A percentile compares a stretch with the other conserved stretches of the same genome.
Conservation (phyloP, 2,888 invertebrate species). For the Erebia ligea region DNA sequence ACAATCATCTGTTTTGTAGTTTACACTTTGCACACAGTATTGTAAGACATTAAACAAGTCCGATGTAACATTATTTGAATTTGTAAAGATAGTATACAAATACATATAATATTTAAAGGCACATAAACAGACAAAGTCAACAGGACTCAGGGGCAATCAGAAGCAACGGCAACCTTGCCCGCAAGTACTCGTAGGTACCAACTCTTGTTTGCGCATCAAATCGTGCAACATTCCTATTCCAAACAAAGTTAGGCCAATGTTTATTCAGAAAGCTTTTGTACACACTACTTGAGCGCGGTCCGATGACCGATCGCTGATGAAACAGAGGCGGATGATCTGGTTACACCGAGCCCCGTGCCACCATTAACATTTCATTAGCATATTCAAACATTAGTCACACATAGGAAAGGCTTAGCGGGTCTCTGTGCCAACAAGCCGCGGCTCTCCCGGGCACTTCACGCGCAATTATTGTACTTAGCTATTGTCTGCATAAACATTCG, state of each 20-base stretch:
- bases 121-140: slow-evolving; percentile 17
- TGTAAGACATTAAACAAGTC: background rate
- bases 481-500: slow-evolving; percentile 74
- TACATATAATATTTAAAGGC: background rate
- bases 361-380: slow-evolving; percentile 81
- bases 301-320: slow-evolving; percentile 54
- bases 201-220: slow-evolving; percentile 39
- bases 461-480: slow-evolving; percentile 79
- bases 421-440: slow-evolving; percentile 70
- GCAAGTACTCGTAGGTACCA: slow-evolving; percentile 21
- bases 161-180: slow-evolving; percentile 17
- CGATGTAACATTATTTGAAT: background rate
- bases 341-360: slow-evolving; percentile 57
- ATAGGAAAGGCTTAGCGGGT: slow-evolving; percentile 73
- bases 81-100: background rate
- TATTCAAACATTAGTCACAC: slow-evolving; percentile 78
- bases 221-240: slow-evolving; percentile 39
- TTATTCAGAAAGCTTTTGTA: slow-evolving; percentile 70
- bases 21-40: background rate
- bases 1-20: background rate
- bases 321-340: slow-evolving; percentile 71
- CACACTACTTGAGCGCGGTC: slow-evolving; percentile 58
- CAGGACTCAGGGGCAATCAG: slow-evolving; percentile 10
- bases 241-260: slow-evolving; percentile 51
- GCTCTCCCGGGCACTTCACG: slow-evolving; percentile 64